phyloP scores from a whole-genome alignment of 2,797 vertebrate species.

The Leuciscus waleckii region DNA sequence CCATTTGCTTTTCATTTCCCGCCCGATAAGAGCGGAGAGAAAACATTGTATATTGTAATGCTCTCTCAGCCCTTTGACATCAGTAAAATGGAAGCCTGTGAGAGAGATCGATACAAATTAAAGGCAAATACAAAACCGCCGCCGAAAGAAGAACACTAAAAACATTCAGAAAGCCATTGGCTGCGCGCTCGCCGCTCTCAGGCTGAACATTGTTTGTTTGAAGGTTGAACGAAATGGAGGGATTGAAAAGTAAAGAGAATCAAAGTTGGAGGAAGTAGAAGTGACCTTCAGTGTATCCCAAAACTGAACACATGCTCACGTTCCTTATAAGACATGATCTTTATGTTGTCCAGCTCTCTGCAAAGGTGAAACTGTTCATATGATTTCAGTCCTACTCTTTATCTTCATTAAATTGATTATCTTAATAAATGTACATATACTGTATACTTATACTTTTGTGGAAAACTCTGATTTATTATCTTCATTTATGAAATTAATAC shows the following conservation, averaged over 20 bases:
- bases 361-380: neutral
- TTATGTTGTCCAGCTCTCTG: neutral
- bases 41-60: constrained; percentile 79
- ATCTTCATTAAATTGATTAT: neutral
- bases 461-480: neutral
- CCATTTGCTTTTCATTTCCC: constrained; percentile 79
- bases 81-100: constrained; percentile 79
- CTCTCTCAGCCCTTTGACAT: constrained; percentile 81
- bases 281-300: constrained; percentile 30
- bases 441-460: neutral
- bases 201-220: constrained; percentile 70
- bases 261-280: constrained; percentile 29
- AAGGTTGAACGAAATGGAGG: constrained; percentile 47
- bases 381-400: neutral
- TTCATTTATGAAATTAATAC: neutral
- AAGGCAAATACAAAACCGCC: constrained; percentile 85
- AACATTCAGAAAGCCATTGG: constrained; percentile 75
- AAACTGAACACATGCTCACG: constrained; percentile 6
- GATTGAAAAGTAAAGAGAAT: constrained; percentile 64
- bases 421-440: neutral
- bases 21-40: constrained; percentile 72
- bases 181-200: constrained; percentile 67
- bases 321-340: neutral
- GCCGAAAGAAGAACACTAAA: constrained; percentile 64
- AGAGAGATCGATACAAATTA: constrained; percentile 88